Evolutionary conservation across 2,113 vertebrate species (phyloP).

Genomic region (Lagopus muta): DNA sequence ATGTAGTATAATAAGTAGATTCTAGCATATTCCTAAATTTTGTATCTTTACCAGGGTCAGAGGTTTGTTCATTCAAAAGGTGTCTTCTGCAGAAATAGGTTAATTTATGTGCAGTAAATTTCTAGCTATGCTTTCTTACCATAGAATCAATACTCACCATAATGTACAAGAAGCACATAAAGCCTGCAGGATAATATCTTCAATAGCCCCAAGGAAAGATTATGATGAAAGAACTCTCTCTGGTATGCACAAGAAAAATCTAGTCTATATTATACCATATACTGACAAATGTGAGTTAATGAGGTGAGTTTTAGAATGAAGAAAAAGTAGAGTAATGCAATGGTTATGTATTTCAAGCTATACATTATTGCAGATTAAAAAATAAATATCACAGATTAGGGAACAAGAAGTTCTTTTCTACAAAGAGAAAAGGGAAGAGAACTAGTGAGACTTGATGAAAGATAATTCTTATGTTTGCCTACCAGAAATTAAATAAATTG

Average conservation of each 20-base stretch:
- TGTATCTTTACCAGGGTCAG: background rate
- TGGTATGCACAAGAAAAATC: background rate
- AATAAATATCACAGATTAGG: background rate
- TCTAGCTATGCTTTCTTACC: background rate
- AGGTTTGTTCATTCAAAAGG: background rate
- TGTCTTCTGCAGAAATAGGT: background rate
- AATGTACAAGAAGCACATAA: background rate
- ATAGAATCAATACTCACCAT: background rate
- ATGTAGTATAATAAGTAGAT: background rate
- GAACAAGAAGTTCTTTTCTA: too few species aligned
- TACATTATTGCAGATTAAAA: background rate
- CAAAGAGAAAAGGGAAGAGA: background rate
- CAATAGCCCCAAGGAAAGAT: background rate
- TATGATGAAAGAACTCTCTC: background rate
- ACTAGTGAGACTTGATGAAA: background rate
- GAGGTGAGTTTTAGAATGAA: background rate
- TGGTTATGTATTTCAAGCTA: background rate
- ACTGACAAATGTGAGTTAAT: background rate
- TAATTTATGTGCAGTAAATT: background rate
- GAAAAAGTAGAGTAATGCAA: background rate
- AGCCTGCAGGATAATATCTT: background rate
- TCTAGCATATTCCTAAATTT: background rate
- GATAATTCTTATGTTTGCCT: background rate
- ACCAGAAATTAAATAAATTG: background rate
- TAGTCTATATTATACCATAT: background rate